phyloP scores from a whole-genome alignment of 2,113 vertebrate species.

The Chloebia gouldiae region DNA sequence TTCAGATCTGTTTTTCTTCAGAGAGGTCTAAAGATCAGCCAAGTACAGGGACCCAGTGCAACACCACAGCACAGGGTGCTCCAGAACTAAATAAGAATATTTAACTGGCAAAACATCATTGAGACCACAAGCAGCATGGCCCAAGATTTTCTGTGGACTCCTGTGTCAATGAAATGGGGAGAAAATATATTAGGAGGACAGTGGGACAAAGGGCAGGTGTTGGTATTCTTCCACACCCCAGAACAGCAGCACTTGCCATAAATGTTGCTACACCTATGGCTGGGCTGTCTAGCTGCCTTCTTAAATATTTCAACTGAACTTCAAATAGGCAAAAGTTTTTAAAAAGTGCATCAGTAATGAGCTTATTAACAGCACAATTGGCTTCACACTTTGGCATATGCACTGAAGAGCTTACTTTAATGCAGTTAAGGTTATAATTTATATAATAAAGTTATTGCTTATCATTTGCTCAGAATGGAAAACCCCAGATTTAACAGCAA shows the following conservation, averaged over 20 bases:
- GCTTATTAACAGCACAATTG: neutral
- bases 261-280: neutral
- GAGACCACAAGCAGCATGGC: neutral
- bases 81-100: neutral
- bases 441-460: neutral
- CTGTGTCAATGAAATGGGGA: neutral
- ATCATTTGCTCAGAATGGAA: neutral
- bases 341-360: neutral
- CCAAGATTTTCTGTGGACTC: neutral
- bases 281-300: neutral
- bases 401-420: neutral
- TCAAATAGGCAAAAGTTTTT: neutral
- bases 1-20: neutral
- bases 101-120: neutral
- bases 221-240: neutral
- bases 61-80: neutral
- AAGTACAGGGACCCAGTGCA: neutral
- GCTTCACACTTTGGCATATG: neutral
- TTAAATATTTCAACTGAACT: neutral
- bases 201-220: neutral
- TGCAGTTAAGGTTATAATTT: neutral
- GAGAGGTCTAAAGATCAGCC: neutral
- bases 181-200: neutral
- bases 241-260: rapidly evolving
- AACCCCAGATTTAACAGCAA: neutral